These are phyloP conservation scores for Hecatera dysodea DNA, from an alignment of 2,888 invertebrate species.

Conservation along the genomic window DNA sequence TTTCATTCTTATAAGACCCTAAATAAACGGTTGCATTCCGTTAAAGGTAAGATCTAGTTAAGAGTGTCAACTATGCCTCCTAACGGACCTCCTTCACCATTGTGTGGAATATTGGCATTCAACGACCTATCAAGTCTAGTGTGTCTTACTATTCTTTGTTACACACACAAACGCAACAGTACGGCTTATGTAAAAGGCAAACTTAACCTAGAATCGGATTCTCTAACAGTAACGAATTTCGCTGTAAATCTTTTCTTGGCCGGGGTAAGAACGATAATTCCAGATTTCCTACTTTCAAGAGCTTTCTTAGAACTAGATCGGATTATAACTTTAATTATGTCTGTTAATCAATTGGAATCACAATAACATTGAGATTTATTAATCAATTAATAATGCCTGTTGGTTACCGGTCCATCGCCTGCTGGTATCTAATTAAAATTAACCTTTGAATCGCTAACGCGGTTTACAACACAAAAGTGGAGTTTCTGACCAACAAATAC, in stretches of 20 bases:
- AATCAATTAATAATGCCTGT: neutral
- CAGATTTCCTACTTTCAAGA: neutral
- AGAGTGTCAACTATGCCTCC: neutral
- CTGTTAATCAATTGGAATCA: neutral
- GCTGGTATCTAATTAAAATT: constrained; percentile 21
- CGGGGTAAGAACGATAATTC: neutral
- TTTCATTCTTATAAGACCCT: no score
- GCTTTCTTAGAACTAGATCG: neutral
- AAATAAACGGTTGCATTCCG: no score
- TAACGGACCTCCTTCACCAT: neutral
- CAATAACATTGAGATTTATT: neutral
- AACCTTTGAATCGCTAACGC: neutral
- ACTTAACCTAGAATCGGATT: no score
- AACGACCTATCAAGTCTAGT: neutral
- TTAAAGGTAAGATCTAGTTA: neutral
- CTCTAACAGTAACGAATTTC: no score
- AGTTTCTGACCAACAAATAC: neutral
- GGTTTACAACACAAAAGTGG: neutral
- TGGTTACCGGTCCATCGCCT: constrained; percentile 15
- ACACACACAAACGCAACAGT: no score
- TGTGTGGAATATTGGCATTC: neutral
- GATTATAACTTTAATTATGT: neutral
- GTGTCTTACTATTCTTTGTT: no score
- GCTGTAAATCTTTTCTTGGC: neutral
- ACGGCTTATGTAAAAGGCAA: neutral